Base-by-base conservation (phyloP, 37 sponge, comb jelly and placozoan species). In the Ianthella basta region DNA sequence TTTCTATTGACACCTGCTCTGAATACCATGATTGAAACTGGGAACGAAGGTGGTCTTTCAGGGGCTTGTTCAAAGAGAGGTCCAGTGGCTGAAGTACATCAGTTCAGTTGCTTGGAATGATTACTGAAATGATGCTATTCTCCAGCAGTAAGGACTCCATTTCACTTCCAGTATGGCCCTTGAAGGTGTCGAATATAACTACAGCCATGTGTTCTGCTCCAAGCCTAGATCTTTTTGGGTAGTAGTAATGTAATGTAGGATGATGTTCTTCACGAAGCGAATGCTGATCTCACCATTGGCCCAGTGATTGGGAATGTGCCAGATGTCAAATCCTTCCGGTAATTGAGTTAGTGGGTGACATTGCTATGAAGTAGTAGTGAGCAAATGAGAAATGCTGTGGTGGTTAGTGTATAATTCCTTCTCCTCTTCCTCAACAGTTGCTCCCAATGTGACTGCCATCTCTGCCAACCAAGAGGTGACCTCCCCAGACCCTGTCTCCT, bases 291-390 rank as follows among this genome's bases (percentile, higher is more conserved):
- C 77, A 0, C 77, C 56, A 75, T 88, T 88, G 23, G 88, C 83
- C 88, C 88, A 88, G 56, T 88, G 83, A 82, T 88, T 88, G 78
- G 73, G 53, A 37, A 72, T 81, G 69, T 80, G 81, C 69, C 70
- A 65, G 19, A 88, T 74, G 35, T 88, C 77, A 55, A 39, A 88
- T 40, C 61, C 77, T 15, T 56, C 54, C 14, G 88, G 88, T 36
- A 83, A 88, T 16, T 60, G 16, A 32, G 25, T 29, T 37, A 50
- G 54, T 38, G 86, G 79, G 27, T 77, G 86, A 41, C 80, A 86
- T 59, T 66, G 20, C 63, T 32, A 8, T 13, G 81, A n/a, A n/a
- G n/a, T n/a, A n/a, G n/a, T n/a, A n/a, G n/a, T n/a, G n/a, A n/a
- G n/a, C n/a, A n/a, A n/a, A n/a, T n/a, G n/a, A n/a, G n/a, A n/a